Conservation (phyloP, 2,888 invertebrate species). For the Eilema caniola region DNA sequence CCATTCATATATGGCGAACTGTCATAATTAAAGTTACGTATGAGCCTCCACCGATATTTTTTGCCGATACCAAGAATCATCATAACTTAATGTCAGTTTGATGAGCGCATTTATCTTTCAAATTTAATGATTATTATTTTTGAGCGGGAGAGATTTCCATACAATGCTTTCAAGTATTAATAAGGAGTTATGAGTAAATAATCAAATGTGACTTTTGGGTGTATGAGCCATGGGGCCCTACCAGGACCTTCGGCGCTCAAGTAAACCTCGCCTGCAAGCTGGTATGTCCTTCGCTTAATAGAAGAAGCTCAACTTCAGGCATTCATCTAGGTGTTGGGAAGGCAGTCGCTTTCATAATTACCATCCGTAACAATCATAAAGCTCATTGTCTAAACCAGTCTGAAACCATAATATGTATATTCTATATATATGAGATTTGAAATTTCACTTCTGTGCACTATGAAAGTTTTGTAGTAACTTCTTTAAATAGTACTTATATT, state of each 20-base stretch:
- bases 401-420: no score
- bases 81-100: slow-evolving; percentile 80
- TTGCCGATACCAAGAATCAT: slow-evolving; percentile 75
- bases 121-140: slow-evolving; percentile 61
- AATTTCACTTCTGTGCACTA: no score
- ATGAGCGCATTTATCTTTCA: slow-evolving; percentile 60
- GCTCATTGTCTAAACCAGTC: no score
- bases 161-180: slow-evolving; percentile 55
- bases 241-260: background rate
- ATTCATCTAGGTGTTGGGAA: background rate
- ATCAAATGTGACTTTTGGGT: background rate
- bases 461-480: no score
- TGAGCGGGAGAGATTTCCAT: slow-evolving; percentile 46
- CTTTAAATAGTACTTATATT: no score
- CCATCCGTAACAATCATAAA: no score
- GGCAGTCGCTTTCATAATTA: background rate
- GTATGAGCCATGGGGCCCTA: background rate
- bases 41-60: slow-evolving; percentile 77
- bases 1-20: slow-evolving; percentile 83
- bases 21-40: slow-evolving; percentile 86
- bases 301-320: background rate
- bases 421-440: no score
- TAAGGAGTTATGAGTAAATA: slow-evolving; percentile 5
- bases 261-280: background rate
- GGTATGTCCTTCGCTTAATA: background rate